Base-by-base conservation (phyloP, 2,888 invertebrate genomes). In the Pterostichus niger region DNA sequence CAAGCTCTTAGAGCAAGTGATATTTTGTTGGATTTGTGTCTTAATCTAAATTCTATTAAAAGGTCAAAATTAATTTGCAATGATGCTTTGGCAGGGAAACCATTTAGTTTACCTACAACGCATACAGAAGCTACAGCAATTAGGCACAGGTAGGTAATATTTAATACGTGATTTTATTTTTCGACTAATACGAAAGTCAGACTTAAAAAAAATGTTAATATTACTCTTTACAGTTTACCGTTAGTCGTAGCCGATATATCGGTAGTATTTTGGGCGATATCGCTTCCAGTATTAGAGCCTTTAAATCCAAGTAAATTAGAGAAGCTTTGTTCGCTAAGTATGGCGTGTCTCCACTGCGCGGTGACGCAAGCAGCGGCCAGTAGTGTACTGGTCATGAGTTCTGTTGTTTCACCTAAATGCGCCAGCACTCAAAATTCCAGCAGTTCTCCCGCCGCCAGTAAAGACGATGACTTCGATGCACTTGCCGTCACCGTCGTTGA, bases 231-330 rank as follows among this genome's bases (percentile, higher is more conserved):
- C 89, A 96, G 96, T 86, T 93, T 97, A 86, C 94, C 95, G 85
- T 94, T 95, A 85, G 93, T 97, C 86, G 94, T 97, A 84, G 94
- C 95, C 84, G 98, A 98, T 89, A 94, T 98, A 84, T 93, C 93
- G 84, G 94, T 97, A 61, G 96, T 97, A 83, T 95, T 95, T 88
- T 93, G 95, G 85, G 96, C 96, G 6, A 92, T 98, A 85, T 95
- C 96, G 15, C 90, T 98, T 86, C 98, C 98, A 0, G 93, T 97
- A 84, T 90, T 98, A 80, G 98, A 98, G 89, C 98, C 98, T 0
- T 91, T 98, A 86, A 96, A 96, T 9, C 93, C 95, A 3, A 93
- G 93, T n/a, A 95, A 97, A 86, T 93, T 98, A 71, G 93, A 94
- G 83, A 96, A 96, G 88, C 91, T 98, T 56, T 95, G 96, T 68